Evolutionary conservation across 2,888 invertebrate species (phyloP), one percentile per base, ranked within the genome.

Genomic region (Hydriomena furcata): DNA sequence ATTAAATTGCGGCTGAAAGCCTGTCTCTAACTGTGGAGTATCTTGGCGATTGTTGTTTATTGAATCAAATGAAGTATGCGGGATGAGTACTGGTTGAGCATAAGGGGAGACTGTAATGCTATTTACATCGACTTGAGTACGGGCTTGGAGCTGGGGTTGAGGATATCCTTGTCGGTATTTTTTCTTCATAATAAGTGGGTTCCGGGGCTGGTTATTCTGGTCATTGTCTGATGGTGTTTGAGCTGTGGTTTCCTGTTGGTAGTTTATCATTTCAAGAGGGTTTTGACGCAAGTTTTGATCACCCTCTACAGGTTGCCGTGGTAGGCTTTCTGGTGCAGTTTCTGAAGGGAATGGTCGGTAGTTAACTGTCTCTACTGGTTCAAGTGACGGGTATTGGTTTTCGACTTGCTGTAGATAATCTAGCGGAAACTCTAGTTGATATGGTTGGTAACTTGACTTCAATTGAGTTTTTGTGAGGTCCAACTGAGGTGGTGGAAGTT

Each of bases 141-240:
- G 28, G 7, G 44, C 21, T 1, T 21, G 5, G 4, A 23, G 17
- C 23, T 44, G 27, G 2, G 24, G 31, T 37, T 37, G 37, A 31
- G 35, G 11, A 20, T 28, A 37, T 17, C 24, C 35, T 17, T 42
- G 13, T 23, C 13, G n/a, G 13, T 45, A 45, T 31, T 32, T 46
- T 32, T 46, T 46, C 20, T 46, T 46, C 38, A 46, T 46, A 32
- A 25, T 25, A 20, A 46, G 37, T 8, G 46, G 38, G 11, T 46
- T 46, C 1, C 38, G 38, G 6, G 24, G 8, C 11, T 31, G 24
- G 5, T 7, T n/a, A n/a, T n/a, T n/a, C n/a, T n/a, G 2, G n/a
- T 45, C 37, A 28, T 8, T 21, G 28, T 44, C 20, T 12, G 8
- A 11, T 10, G 7, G 28, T 31, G 8, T 1, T 13, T 35, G 28